Evolutionary conservation across 2,113 vertebrate genomes (phyloP), one percentile per base, ranked within the genome.

Genomic region (Dicaeum eximium): DNA sequence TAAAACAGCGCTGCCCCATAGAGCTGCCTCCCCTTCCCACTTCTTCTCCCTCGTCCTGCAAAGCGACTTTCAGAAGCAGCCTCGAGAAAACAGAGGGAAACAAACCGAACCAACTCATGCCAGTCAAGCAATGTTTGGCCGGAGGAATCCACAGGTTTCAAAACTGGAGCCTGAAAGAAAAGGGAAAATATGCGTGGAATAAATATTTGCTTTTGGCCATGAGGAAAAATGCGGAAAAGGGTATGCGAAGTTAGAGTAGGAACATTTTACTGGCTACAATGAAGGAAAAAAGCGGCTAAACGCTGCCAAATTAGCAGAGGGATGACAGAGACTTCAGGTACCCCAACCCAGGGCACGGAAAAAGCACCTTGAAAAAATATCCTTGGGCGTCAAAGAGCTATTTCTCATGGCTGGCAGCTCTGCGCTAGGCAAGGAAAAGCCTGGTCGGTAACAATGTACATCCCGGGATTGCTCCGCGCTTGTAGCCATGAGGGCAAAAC

Each of bases 191-290:
- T 94, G 94, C 66, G 16, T 71, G 94, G 89, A 96, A 98, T 97
- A 97, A 98, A 97, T 98, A 98, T 98, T 98, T 98, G 97, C 96
- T 95, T 95, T 93, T 94, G 95, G 91, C 84, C 93, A 87, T 79
- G 96, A 97, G 84, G 93, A 97, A 96, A 96, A 97, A 97, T 93
- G 96, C 96, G 93, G 91, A 92, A 97, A 97, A 94, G 84, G 51
- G 54, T 31, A 81, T 19, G 51, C 15, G 24, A 83, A 92, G 47
- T 61, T 88, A 92, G 92, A 90, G 94, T 50, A 42, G 50, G 86
- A 93, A 72, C 48, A 31, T 25, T 94, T 93, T 61, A 88, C 86
- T 93, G 79, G 96, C 88, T 92, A 80, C 69, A 86, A 67, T 77
- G 30, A 66, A 94, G 56, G 16, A 38, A 79, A 92, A 74, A 88